Percentiles rank a stretch among this genome's conserved stretches.
These are phyloP conservation scores for Ophion slaviceki DNA, from an alignment of 2,888 invertebrate species.

Conservation along the genomic window DNA sequence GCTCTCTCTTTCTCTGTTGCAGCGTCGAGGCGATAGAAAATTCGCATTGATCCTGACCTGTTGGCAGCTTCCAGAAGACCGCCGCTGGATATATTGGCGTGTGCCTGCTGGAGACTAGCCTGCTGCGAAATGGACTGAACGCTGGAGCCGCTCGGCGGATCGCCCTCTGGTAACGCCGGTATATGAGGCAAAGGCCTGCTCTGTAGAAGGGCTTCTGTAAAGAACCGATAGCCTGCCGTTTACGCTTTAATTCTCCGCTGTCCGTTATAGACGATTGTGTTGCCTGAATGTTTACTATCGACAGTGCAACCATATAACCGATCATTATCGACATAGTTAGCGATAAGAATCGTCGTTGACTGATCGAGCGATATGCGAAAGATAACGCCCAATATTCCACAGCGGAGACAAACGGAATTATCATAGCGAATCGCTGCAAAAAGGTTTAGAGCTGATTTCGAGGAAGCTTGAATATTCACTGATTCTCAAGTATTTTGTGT, in stretches of 20 bases:
- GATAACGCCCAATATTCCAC: background rate
- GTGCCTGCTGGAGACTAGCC: conserved; percentile 79
- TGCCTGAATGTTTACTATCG: background rate
- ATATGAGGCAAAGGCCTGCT: conserved; percentile 97
- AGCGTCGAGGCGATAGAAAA: background rate
- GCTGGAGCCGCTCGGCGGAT: conserved; percentile 84
- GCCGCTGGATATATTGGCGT: conserved; percentile 76
- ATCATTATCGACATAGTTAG: background rate
- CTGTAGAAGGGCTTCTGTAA: conserved; percentile 96
- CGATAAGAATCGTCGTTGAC: background rate
- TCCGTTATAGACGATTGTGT: conserved; percentile 22
- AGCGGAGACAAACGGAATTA: background rate
- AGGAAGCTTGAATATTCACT: background rate
- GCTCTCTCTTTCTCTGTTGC: background rate
- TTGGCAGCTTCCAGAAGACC: conserved; percentile 83
- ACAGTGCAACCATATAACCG: background rate
- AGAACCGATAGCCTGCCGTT: conserved; percentile 68
- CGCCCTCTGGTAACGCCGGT: conserved; percentile 92
- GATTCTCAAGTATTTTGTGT: background rate
- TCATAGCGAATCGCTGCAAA: background rate
- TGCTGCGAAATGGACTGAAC: conserved; percentile 81
- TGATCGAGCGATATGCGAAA: background rate
- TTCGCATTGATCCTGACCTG: conserved; percentile 71
- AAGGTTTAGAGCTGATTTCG: background rate
- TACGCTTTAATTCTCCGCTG: conserved; percentile 46